Conservation (phyloP, 2,113 vertebrate genomes). For the Potamarius usumacintae region DNA sequence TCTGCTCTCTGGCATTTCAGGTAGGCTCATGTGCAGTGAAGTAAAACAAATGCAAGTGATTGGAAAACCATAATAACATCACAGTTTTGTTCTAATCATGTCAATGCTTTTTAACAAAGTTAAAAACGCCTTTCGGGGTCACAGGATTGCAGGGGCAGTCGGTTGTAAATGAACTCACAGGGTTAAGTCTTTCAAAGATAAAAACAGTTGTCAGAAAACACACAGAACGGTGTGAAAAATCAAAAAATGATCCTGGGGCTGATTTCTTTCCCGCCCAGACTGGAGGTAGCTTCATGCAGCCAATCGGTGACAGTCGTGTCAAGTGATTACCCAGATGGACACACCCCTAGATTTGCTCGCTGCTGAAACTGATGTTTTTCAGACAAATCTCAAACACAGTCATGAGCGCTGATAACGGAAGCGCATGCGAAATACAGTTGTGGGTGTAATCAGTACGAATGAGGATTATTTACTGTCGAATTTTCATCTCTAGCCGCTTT, state of each 20-base stretch:
- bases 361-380: neutral
- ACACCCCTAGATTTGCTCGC: neutral
- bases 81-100: neutral
- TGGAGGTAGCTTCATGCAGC: neutral
- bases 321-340: neutral
- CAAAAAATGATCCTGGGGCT: neutral
- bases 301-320: neutral
- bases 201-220: no score
- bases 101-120: neutral
- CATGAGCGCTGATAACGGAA: neutral
- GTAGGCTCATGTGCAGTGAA: conserved; percentile 59
- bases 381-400: neutral
- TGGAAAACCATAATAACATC: neutral
- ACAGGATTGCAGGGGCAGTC: neutral
- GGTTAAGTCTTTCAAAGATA: neutral
- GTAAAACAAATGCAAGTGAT: neutral
- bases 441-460: neutral
- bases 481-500: no score
- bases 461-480: no score
- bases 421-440: neutral
- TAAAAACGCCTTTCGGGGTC: neutral
- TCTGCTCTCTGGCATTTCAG: conserved; percentile 84
- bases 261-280: neutral
- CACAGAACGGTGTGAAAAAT: neutral
- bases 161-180: no score